Base-by-base conservation (phyloP, 2,888 invertebrate species). In the Glyphotaelius pellucidus region DNA sequence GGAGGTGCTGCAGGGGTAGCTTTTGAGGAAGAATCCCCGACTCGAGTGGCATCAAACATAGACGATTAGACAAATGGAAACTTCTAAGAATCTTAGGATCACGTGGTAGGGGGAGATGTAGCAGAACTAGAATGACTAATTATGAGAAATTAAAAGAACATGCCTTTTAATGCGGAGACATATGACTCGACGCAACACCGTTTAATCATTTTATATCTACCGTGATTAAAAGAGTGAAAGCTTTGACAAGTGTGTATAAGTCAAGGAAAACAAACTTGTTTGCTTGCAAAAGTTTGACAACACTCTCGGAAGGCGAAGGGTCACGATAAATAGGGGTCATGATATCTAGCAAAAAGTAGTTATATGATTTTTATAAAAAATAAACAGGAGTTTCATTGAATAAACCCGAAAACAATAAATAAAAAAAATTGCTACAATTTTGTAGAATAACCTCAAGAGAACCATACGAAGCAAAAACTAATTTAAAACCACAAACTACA, bases 11-110 rank as follows among this genome's bases (percentile, higher is more conserved):
- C 83, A 25, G 9, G 67, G 67, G n/a, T 11, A 83, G 25, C 25
- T 25, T 67, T 25, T 2, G n/a, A 67, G 67, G 67, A 67, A 67
- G 67, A 67, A 67, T n/a, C 35, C 32, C 38, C 87, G 90, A 87
- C 90, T 89, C 91, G 80, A 93, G 92, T 88, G 92, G 91, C 91
- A 83, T 92, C 90, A 91, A 92, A 91, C 88, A 92, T 91, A 89
- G 90, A 92, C 92, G 91, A 92, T 93, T 92, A 93, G 80, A 90
- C 79, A 32, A 83, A 83, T 35, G 31, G 32, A 31, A 32, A 83
- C 32, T 83, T 83, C 35, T 83, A 83, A 83, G 35, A 32, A 31
- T 67, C 67, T 67, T 25, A n/a, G 67, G 25, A 67, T 67, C 67
- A 67, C 67, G 67, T 67, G n/a, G 25, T n/a, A n/a, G 19, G 67